Evolutionary conservation across 2,797 vertebrate genomes (phyloP).

Genomic region (Bradypus variegatus): DNA sequence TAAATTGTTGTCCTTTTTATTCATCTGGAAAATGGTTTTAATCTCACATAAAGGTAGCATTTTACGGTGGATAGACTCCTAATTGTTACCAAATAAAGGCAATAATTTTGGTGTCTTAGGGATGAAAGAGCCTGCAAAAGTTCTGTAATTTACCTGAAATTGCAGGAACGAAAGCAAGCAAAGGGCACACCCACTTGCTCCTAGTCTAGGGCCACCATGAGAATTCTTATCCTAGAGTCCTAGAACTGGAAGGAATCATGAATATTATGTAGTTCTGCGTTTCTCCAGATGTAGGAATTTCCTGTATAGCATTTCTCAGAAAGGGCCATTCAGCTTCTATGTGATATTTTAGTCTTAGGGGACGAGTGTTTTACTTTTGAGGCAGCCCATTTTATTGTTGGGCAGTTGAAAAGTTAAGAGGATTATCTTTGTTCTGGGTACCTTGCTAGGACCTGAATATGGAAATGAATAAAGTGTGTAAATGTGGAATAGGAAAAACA

Average conservation of each 20-base stretch:
- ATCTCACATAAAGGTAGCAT: neutral
- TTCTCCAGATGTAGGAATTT: neutral
- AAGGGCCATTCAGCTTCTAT: neutral
- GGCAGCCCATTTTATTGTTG: neutral
- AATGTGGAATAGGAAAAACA: neutral
- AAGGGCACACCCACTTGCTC: neutral
- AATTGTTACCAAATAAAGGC: neutral
- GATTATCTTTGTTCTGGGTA: neutral
- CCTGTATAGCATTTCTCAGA: neutral
- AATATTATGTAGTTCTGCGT: neutral
- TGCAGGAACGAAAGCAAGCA: neutral
- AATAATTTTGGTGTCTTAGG: neutral
- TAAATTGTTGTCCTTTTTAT: neutral
- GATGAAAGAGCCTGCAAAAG: neutral
- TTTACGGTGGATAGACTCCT: neutral
- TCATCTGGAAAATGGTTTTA: conserved; percentile 17
- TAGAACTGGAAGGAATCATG: neutral
- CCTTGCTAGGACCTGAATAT: neutral
- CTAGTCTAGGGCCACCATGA: neutral
- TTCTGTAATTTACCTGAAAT: neutral
- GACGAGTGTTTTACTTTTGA: neutral
- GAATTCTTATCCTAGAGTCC: neutral
- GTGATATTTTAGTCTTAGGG: neutral
- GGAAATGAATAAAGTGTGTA: neutral
- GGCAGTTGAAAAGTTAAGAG: neutral